A percentile compares a stretch with the other conserved stretches of the same genome.
Conservation (phyloP, 37 sponge, comb jelly and placozoan species). For the Spongia lamella region DNA sequence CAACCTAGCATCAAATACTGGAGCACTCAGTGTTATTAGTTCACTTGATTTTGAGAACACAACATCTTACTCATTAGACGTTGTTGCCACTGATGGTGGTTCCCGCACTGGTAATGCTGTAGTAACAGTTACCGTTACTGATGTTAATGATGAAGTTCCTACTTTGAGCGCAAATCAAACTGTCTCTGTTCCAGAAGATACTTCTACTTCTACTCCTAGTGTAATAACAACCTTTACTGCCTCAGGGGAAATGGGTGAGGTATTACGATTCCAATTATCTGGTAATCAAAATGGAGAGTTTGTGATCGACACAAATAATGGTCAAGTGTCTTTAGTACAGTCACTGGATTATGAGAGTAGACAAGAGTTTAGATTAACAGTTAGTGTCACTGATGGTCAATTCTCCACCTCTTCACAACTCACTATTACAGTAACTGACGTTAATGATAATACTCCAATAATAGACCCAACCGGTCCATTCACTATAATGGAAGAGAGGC, state of each 20-base stretch:
- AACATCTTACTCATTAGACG: constrained; percentile 28
- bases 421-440: constrained; percentile 41
- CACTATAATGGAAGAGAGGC: no score
- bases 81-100: constrained; percentile 63
- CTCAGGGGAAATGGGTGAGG: constrained; percentile 46
- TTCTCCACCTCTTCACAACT: constrained; percentile 44
- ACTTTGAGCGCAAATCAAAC: constrained; percentile 7
- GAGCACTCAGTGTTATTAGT: constrained; percentile 24
- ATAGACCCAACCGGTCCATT: constrained; percentile 1
- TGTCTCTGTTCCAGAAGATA: constrained; percentile 21
- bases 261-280: constrained; percentile 8
- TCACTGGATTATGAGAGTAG: constrained; percentile 40
- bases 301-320: constrained; percentile 24
- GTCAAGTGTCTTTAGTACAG: constrained; percentile 30
- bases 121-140: constrained; percentile 16
- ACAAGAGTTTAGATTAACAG: constrained; percentile 3
- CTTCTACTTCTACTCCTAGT: not conserved
- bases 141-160: constrained; percentile 39
- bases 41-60: constrained; percentile 37
- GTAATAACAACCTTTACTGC: constrained; percentile 41
- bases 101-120: not conserved
- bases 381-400: constrained; percentile 46
- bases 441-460: constrained; percentile 67
- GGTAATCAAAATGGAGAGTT: constrained; percentile 6
- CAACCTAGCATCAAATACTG: constrained; percentile 36